Base-by-base conservation (phyloP, 2,797 vertebrate genomes). In the Botia almorhae region DNA sequence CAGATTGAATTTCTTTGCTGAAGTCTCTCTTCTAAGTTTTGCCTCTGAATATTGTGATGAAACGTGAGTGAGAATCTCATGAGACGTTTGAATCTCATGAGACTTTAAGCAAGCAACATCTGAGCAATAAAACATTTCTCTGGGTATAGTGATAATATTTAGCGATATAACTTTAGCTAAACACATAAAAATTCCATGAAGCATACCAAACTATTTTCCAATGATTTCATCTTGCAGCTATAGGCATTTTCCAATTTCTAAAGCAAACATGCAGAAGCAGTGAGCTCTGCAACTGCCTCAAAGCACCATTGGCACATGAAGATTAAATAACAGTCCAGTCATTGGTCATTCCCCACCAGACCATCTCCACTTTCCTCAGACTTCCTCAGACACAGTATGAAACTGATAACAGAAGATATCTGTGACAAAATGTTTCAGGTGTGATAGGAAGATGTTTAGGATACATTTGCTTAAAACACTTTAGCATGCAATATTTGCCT, bases 321-420 rank as follows among this genome's bases (percentile, higher is more conserved):
- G 90, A 91, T 89, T 91, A 90, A 90, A 89, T 93, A 89, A 92
- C 88, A 75, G 87, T 69, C 72, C 29, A 21, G 76, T 87, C 87
- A 91, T 92, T 88, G 86, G 86, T 91, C 87, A 91, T 87, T 91
- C 87, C 11, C 33, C 76, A 70, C 26, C 73, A 51, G 6, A 36
- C 16, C 19, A 16, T 60, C 39, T 69, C 11, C 39, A 10, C 29
- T 68, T 55, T 29, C 14, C 65, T 19, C 36, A 58, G 36, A 56
- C 3, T 55, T 29, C 14, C 65, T 33, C 36, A 46, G 36, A 56
- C 3, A 16, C 61, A 33, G 11, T 64, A 88, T 93, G 91, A 93
- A 92, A 89, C 85, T 85, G 89, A 91, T 93, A 91, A 91, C 77
- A 72, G 87, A 46, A 82, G 88, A 89, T 83, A 88, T 87, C 80